Evolutionary conservation across 2,113 vertebrate genomes (phyloP).

Genomic region (Zingel zingel): DNA sequence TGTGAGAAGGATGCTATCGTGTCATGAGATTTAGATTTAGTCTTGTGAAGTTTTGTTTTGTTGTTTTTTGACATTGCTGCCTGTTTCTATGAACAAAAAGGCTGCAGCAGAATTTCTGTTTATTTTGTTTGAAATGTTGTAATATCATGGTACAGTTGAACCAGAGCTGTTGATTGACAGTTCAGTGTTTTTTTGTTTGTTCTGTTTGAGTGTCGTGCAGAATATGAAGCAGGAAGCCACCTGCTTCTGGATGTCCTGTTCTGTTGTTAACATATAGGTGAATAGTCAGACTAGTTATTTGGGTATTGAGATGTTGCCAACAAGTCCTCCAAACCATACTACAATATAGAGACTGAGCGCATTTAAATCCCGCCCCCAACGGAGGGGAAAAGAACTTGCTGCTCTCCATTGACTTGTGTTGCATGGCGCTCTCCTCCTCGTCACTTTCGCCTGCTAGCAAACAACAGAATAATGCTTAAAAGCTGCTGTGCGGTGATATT

Average conservation of each 20-base stretch:
- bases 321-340: too few species aligned
- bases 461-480: too few species aligned
- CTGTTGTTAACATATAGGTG: neutral
- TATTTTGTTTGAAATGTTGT: constrained; percentile 5
- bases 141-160: neutral
- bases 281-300: neutral
- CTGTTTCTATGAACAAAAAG: constrained; percentile 29
- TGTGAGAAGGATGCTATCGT: constrained; percentile 34
- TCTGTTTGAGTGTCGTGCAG: neutral
- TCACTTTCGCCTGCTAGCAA: too few species aligned
- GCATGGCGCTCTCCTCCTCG: too few species aligned
- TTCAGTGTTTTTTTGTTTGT: neutral
- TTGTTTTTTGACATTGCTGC: constrained; percentile 61
- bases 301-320: neutral
- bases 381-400: too few species aligned
- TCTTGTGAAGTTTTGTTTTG: constrained; percentile 12
- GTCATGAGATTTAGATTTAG: constrained; percentile 12
- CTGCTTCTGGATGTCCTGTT: neutral
- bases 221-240: neutral
- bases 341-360: too few species aligned
- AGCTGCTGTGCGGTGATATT: too few species aligned
- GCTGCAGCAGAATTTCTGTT: constrained; percentile 51
- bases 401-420: too few species aligned
- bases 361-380: too few species aligned
- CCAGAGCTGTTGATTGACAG: constrained; percentile 8